Conservation (phyloP, 2,113 vertebrate genomes). For the Eolophus roseicapilla region DNA sequence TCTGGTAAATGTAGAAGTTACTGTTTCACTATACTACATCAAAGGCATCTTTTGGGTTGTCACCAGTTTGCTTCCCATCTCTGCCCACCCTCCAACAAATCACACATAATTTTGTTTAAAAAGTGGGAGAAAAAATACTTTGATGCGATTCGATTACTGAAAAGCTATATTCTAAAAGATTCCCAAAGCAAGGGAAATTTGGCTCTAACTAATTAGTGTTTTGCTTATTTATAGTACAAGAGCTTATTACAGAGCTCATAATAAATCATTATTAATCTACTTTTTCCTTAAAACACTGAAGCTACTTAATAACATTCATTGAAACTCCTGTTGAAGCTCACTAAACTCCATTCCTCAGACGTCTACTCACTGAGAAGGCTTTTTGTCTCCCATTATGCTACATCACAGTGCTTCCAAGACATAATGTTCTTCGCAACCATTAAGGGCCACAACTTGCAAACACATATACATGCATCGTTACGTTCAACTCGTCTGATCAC, state of each 20-base stretch:
- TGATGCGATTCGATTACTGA: slow-evolving; percentile 28
- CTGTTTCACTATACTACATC: neutral
- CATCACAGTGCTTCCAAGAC: neutral
- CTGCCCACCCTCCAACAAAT: neutral
- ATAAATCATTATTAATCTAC: slow-evolving; percentile 31
- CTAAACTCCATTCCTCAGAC: neutral
- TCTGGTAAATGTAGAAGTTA: neutral
- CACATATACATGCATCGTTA: rapidly evolving
- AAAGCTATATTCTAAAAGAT: slow-evolving; percentile 16
- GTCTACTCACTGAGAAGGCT: neutral
- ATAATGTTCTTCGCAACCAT: neutral
- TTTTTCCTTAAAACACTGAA: slow-evolving; percentile 11
- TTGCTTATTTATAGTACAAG: neutral
- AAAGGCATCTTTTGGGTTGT: neutral
- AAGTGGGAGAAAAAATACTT: slow-evolving; percentile 3
- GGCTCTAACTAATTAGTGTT: neutral
- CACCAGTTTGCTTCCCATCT: neutral
- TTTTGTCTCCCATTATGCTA: neutral
- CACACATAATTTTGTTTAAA: neutral
- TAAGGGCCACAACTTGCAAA: neutral
- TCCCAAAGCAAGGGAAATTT: slow-evolving; percentile 4
- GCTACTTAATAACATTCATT: neutral
- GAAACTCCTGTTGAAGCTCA: neutral
- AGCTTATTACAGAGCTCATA: slow-evolving; percentile 9
- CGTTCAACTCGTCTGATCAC: neutral